Percentiles rank a stretch among this genome's conserved stretches.
Evolutionary conservation across 2,113 vertebrate genomes (phyloP).

Genomic region (Acanthisitta chloris): DNA sequence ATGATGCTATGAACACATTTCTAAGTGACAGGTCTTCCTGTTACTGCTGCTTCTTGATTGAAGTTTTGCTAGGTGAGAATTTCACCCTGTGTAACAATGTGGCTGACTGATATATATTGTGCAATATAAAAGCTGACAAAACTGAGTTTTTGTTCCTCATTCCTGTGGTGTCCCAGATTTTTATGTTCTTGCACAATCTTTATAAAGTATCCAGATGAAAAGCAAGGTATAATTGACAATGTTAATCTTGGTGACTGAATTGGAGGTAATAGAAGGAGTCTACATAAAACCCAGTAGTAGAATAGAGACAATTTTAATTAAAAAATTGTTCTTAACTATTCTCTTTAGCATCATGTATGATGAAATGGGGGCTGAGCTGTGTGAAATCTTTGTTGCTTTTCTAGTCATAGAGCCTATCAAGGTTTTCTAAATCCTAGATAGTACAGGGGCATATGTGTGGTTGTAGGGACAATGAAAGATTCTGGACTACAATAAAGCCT

Average conservation of each 20-base stretch:
- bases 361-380: not conserved
- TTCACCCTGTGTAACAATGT: rapidly evolving
- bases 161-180: not conserved
- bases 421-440: not conserved
- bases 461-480: not conserved
- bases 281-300: not conserved
- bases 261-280: not conserved
- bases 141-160: not conserved
- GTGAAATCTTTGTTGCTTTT: not conserved
- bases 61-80: not conserved
- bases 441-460: not conserved
- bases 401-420: not conserved
- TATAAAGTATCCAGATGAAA: not conserved
- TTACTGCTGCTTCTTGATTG: not conserved
- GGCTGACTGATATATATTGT: not conserved
- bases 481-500: not conserved
- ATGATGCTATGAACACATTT: not conserved
- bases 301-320: not conserved
- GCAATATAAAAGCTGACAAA: not conserved
- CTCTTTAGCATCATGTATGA: not conserved
- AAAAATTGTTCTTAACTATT: not conserved
- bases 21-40: not conserved
- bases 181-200: not conserved
- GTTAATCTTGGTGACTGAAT: not conserved
- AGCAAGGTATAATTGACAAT: not conserved